Evolutionary conservation across 2,797 vertebrate species (phyloP), one percentile per base, ranked within the genome.

Genomic region (Setipinna tenuifilis): DNA sequence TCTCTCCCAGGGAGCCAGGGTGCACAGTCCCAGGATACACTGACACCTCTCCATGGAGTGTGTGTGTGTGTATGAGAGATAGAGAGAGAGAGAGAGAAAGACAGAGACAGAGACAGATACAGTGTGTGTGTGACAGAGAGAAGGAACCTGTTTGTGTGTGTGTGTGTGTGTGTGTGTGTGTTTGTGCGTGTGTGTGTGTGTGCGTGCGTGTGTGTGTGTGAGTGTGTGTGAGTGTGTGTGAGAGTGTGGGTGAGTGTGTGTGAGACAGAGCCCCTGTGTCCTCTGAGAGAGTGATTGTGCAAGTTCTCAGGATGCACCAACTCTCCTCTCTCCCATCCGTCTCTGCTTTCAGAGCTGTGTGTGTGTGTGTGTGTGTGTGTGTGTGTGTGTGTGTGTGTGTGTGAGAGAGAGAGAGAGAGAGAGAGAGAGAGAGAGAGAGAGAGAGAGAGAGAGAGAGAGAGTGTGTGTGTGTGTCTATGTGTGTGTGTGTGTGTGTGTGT

Each of bases 221-320:
- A 25, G 61, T 25, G 23, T 61, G 21, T 61, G 59, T 61, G 59
- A 10, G 58, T 21, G 19, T 14, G 9, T 23, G n/a, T 10, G 59
- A 10, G 58, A 6, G 19, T 14, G 9, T 23, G n/a, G 2, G 35
- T 41, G 35, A 2, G 35, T 41, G 35, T 41, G 35, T 41, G 35
- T 41, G 35, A 41, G 35, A 41, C 2, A 41, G 35, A 41, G 35
- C 5, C 35, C 35, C 35, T 16, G 14, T 17, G 9, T 65, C 61
- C 61, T 65, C 61, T 65, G 61, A 25, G 61, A 23, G 61, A 65
- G 61, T 65, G 12, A 71, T 75, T 75, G 68, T 75, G 68, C 28
- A 31, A 71, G 14, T 28, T 17, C 28, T 75, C 28, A 35, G 14
- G 28, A 17, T 75, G 68, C 68, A 6, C 28, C 31, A 10, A 14